Evolutionary conservation across 1,140 invertebrate species (phyloP), one percentile per base, ranked within the genome.

Genomic region (Pemphigus obesinymphae): DNA sequence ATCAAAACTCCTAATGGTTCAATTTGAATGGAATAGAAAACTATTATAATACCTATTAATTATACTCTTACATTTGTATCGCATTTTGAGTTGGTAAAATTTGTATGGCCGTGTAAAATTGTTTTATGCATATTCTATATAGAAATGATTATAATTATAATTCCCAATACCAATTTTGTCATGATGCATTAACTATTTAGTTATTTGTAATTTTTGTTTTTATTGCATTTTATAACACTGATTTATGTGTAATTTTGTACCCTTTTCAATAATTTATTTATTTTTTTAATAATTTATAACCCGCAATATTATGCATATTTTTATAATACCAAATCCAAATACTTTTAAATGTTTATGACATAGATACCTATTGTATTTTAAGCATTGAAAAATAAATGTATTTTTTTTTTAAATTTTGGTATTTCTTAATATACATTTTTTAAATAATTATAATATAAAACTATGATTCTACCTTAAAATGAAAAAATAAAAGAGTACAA

Each of bases 11-110:
- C 58, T 50, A 75, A 26, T 31, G 37, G 7, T 34, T 58, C 26
- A 2, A 48, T 2, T 15, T 58, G 23, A 31, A 45, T 43, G n/a
- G 53, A 7, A 80, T 63, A 26, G 34, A 80, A 45, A 43, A 29
- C 58, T 7, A 58, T 58, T 58, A 45, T 45, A 11, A 45, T 45
- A 45, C 8, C 13, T 55, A 78, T 78, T 58, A 23, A 48, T 76
- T 55, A 76, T 76, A 76, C 48, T 76, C n/a, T 76, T 76, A 55
- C n/a, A 55, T 76, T 37, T 55, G 31, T 76, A 55, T 76, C 15
- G 20, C 31, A 26, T 55, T 76, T 76, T 55, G 17, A 55, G 29
- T 76, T 53, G 73, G 5, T 55, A 37, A 55, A 34, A 78, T 58
- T n/a, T 58, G 13, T 58, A 78, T 26, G 50, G 1, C 43, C n/a